These are phyloP conservation scores for Spodoptera exigua DNA, from an alignment of 2,888 invertebrate genomes.

Conservation along the genomic window DNA sequence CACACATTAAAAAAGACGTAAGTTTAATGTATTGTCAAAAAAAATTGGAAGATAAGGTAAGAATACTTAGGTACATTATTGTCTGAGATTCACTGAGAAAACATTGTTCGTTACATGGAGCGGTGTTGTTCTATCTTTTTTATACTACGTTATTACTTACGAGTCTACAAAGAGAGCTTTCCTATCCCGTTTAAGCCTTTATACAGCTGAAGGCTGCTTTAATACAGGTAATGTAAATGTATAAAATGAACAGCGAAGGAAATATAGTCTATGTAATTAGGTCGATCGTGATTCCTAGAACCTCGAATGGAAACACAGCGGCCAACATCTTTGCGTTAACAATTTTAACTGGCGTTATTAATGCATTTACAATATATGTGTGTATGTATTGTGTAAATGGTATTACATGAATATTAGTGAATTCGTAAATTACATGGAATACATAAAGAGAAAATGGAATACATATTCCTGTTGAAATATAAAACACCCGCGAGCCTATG, in stretches of 20 bases:
- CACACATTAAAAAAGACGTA: no score
- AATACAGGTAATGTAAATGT: slow-evolving; percentile 26
- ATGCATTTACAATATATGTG: slow-evolving; percentile 49
- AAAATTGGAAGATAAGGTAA: slow-evolving; percentile 35
- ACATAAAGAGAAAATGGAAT: slow-evolving; percentile 67
- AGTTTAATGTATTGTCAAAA: slow-evolving; percentile 18
- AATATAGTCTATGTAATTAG: slow-evolving; percentile 26
- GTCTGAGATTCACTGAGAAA: slow-evolving; percentile 27
- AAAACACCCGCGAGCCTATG: slow-evolving; percentile 66
- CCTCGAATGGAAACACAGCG: slow-evolving; percentile 19
- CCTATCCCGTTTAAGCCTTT: slow-evolving; percentile 34
- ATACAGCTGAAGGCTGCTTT: slow-evolving; percentile 19
- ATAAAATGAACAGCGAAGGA: slow-evolving; percentile 36
- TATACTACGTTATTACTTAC: slow-evolving; percentile 49
- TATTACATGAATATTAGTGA: slow-evolving; percentile 62
- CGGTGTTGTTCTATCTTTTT: slow-evolving; percentile 30
- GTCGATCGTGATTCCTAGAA: slow-evolving; percentile 17
- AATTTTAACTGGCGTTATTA: slow-evolving; percentile 52
- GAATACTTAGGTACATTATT: slow-evolving; percentile 25
- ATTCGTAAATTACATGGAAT: slow-evolving; percentile 58
- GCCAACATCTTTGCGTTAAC: slow-evolving; percentile 42
- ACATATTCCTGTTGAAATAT: slow-evolving; percentile 69
- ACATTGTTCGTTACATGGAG: slow-evolving; percentile 32
- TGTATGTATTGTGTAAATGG: no score
- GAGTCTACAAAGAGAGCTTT: slow-evolving; percentile 29